Percentiles rank a stretch among this genome's conserved stretches.
These are phyloP conservation scores for Protodeltote pygarga DNA, from an alignment of 2,888 invertebrate species.

Conservation along the genomic window DNA sequence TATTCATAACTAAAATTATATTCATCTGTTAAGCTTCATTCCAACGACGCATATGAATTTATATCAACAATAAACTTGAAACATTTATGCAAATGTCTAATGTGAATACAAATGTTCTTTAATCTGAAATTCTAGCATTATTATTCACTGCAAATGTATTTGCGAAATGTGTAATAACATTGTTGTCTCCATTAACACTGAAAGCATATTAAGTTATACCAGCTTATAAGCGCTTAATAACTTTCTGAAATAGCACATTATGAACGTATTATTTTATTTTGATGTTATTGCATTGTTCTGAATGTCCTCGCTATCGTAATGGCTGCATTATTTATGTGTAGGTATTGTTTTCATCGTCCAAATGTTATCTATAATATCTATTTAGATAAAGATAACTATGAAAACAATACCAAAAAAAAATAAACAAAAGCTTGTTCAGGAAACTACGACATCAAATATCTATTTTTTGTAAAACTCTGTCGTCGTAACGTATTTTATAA, in stretches of 20 bases:
- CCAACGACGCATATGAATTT: neutral
- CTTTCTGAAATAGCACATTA: neutral
- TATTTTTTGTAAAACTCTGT: no score
- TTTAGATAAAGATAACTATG: no score
- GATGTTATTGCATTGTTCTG: no score
- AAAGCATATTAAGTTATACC: constrained; percentile 11
- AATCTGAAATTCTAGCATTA: constrained; percentile 11
- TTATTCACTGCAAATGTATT: constrained; percentile 23
- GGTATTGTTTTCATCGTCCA: no score
- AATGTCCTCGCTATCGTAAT: no score
- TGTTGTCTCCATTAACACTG: constrained; percentile 26
- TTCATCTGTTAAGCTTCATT: neutral
- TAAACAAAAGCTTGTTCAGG: no score
- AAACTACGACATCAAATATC: no score
- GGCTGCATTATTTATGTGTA: no score
- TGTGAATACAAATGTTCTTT: constrained; percentile 9
- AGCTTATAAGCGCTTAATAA: constrained; percentile 8
- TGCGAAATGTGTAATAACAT: neutral
- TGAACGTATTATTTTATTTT: neutral
- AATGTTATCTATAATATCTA: no score
- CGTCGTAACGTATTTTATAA: no score
- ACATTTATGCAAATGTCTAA: neutral
- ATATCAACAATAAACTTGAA: neutral
- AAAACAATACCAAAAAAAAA: no score
- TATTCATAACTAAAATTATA: neutral